A percentile compares a stretch with the other conserved stretches of the same genome.
These are phyloP conservation scores for Trilocha varians DNA, from an alignment of 2,888 invertebrate genomes.

Conservation along the genomic window DNA sequence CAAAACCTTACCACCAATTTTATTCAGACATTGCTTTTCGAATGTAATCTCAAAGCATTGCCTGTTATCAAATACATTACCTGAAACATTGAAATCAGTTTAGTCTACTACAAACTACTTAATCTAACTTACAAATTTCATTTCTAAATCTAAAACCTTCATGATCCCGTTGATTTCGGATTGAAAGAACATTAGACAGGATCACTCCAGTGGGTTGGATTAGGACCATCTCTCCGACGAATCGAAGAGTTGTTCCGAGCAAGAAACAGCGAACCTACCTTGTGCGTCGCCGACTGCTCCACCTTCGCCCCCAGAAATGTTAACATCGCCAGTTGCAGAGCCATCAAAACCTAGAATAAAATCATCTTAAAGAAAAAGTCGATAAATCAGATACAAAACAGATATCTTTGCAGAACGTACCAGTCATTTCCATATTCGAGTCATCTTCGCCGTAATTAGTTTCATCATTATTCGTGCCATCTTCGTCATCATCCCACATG, in stretches of 20 bases:
- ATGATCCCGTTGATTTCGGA: slow-evolving; percentile 16
- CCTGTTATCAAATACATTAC: slow-evolving; percentile 7
- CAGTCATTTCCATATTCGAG: slow-evolving; percentile 77
- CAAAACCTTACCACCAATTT: neutral
- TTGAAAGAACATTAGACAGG: neutral
- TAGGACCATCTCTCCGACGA: neutral
- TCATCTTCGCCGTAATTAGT: slow-evolving; percentile 78
- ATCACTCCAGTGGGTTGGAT: slow-evolving; percentile 2
- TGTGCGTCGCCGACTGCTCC: slow-evolving; percentile 72
- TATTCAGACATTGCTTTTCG: slow-evolving; percentile 8
- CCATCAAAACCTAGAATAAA: slow-evolving; percentile 58
- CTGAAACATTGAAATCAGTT: slow-evolving; percentile 13
- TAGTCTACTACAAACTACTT: slow-evolving; percentile 13
- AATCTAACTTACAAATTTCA: slow-evolving; percentile 62
- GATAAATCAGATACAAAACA: neutral
- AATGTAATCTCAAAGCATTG: slow-evolving; percentile 14
- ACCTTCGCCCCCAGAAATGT: slow-evolving; percentile 65
- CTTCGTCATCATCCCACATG: slow-evolving; percentile 74
- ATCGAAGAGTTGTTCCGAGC: slow-evolving; percentile 8
- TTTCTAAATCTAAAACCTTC: slow-evolving; percentile 13
- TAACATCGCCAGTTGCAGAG: slow-evolving; percentile 65
- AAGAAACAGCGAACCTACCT: slow-evolving; percentile 60
- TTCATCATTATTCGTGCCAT: slow-evolving; percentile 76
- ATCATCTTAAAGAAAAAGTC: neutral
- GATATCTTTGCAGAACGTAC: slow-evolving; percentile 27